Evolutionary conservation across 2,797 vertebrate species (phyloP), one percentile per base, ranked within the genome.

Genomic region (Cossypha heuglini): DNA sequence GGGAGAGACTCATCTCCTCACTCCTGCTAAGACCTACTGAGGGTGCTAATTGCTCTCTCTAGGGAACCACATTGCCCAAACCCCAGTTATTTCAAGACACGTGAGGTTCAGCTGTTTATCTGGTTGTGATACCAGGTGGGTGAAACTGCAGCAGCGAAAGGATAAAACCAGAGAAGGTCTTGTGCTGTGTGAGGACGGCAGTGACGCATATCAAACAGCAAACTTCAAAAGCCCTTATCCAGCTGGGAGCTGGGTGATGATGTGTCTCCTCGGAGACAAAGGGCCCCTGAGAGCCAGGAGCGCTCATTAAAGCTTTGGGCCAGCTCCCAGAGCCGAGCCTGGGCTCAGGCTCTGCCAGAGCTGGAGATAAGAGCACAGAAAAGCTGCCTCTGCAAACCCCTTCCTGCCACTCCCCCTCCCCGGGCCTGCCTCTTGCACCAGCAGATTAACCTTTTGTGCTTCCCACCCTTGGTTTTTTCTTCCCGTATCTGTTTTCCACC

Each of bases 221-320:
- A 81, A 95, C 93, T 95, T 95, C 97, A 96, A 93, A 94, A 85
- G 92, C 62, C 51, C 77, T 96, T 90, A 95, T 93, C 93, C 88
- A 86, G 75, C 20, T 3, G 69, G 2, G 77, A 86, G 58, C 72
- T 57, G 55, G 84, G 93, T 71, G 96, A 93, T 94, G 93, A 96
- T 94, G 82, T 87, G 82, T 84, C 88, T 96, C 91, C 75, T 86
- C 66, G 63, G 52, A 91, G 80, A 93, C 95, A 93, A 91, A 93
- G 77, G 45, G 51, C 52, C 29, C 59, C 73, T 5, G 9, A 91
- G 73, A 82, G 81, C 49, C 69, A 76, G 75, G 92, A 94, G 87
- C 10, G 2, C 62, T 49, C 94, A 92, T 94, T 68, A 80, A 73
- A 91, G 85, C 78, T 72, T 68, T 83, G 90, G 86, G 93, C 68